Conservation (phyloP, 2,797 vertebrate species). For the Brachymystax lenok region DNA sequence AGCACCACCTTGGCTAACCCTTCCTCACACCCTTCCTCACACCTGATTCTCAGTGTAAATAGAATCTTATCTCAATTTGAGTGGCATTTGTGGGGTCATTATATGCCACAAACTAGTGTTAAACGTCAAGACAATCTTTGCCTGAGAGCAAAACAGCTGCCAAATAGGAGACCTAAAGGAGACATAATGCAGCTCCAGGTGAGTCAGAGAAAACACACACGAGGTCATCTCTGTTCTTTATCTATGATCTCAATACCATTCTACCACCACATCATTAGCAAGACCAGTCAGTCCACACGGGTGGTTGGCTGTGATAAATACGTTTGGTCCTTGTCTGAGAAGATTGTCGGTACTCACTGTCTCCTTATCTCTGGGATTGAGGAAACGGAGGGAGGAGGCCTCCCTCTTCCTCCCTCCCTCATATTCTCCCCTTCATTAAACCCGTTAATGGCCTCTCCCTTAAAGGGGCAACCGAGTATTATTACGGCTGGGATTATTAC, state of each 20-base stretch:
- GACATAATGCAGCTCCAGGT: neutral
- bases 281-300: neutral
- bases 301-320: neutral
- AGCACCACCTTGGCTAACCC: neutral
- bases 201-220: neutral
- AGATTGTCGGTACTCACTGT: neutral
- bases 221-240: neutral
- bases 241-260: neutral
- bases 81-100: neutral
- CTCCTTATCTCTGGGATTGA: neutral
- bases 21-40: too few species aligned
- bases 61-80: neutral
- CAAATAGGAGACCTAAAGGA: neutral
- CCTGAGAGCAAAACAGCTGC: too few species aligned
- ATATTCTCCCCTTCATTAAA: neutral
- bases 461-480: neutral
- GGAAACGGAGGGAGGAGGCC: neutral
- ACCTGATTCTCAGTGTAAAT: neutral
- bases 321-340: neutral
- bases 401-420: neutral
- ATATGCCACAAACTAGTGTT: neutral
- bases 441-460: neutral
- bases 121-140: neutral
- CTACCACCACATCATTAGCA: neutral
- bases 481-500: conserved; percentile 2